Evolutionary conservation across 2,113 vertebrate genomes (phyloP).

Genomic region (Phylloscopus whistleri): DNA sequence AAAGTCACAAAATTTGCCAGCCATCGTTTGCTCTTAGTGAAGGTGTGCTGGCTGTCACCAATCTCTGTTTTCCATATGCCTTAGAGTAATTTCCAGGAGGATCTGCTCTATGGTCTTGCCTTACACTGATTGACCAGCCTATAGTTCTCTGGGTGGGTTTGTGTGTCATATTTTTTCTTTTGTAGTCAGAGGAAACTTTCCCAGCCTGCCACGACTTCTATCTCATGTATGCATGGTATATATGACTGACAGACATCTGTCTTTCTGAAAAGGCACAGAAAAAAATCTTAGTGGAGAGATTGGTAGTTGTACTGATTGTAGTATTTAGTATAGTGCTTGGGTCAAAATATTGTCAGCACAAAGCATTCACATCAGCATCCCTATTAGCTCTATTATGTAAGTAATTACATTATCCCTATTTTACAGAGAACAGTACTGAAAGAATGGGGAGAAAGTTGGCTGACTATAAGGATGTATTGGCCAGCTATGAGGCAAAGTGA

Average conservation of each 20-base stretch:
- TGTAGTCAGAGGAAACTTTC: not conserved
- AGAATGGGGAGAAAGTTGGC: not conserved
- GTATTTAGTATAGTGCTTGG: not conserved
- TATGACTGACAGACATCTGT: not conserved
- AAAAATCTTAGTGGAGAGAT: not conserved
- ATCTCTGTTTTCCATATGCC: not conserved
- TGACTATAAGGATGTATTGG: not conserved
- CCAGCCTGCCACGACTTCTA: not conserved
- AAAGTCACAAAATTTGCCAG: not conserved
- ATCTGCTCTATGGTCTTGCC: not conserved
- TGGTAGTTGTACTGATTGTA: not conserved
- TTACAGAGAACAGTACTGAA: not conserved
- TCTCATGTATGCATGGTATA: not conserved
- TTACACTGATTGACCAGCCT: not conserved
- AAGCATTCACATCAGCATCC: not conserved
- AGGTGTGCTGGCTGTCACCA: not conserved
- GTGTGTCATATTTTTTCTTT: not conserved
- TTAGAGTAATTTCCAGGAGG: not conserved
- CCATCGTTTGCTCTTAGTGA: not conserved
- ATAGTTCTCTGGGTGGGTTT: not conserved
- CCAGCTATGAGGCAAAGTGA: not conserved
- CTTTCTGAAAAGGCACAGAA: not conserved
- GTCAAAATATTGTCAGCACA: not conserved
- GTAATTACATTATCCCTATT: not conserved
- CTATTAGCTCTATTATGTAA: not conserved